Evolutionary conservation across 2,888 invertebrate species (phyloP).

Genomic region (Lingula anatina): DNA sequence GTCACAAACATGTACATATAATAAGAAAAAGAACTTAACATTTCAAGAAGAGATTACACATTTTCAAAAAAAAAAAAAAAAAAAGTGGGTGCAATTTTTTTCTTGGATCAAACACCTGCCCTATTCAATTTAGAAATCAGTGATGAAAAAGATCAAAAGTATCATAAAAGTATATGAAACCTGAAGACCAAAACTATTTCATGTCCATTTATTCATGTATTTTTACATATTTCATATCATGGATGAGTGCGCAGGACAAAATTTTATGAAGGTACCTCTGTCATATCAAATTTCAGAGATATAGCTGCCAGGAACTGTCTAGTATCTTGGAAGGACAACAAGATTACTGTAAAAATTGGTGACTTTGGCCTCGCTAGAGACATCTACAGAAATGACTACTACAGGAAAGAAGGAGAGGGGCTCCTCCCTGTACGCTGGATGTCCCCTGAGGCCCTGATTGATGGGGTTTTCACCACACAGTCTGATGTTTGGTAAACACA

Average conservation of each 20-base stretch:
- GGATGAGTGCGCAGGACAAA: no score
- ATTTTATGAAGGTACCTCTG: no score
- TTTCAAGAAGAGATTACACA: background rate
- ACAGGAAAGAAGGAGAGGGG: slow-evolving; percentile 86
- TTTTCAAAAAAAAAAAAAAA: no score
- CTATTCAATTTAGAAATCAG: background rate
- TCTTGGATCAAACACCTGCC: background rate
- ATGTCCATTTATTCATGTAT: no score
- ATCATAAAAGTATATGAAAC: no score
- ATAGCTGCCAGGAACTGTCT: slow-evolving; percentile 93
- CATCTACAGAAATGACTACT: slow-evolving; percentile 96
- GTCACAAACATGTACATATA: no score
- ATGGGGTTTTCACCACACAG: slow-evolving; percentile 93
- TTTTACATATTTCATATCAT: no score
- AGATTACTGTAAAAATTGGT: slow-evolving; percentile 88
- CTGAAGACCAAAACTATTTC: no score
- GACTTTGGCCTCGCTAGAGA: slow-evolving; percentile 96
- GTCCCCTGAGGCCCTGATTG: slow-evolving; percentile 93
- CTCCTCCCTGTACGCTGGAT: slow-evolving; percentile 95
- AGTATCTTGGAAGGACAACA: slow-evolving; percentile 56
- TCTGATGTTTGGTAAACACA: slow-evolving; percentile 80
- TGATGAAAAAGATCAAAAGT: background rate
- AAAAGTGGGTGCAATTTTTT: no score
- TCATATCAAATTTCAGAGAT: slow-evolving; percentile 61
- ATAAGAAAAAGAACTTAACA: background rate